Percentiles rank a stretch among this genome's conserved stretches.
phyloP scores from a whole-genome alignment of 2,797 vertebrate species.

The Phoxinus dragarum region DNA sequence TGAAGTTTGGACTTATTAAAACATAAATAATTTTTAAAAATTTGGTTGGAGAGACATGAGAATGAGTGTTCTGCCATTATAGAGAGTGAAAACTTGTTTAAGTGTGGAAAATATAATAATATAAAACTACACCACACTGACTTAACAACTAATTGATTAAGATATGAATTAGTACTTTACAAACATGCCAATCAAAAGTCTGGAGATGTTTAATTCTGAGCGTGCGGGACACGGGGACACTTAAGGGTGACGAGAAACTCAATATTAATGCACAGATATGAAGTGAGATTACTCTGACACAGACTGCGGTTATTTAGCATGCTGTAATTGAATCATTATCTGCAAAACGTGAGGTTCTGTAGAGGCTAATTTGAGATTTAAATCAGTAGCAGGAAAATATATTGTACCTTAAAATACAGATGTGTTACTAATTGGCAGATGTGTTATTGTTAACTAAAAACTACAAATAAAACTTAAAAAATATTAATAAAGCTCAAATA shows the following conservation, averaged over 20 bases:
- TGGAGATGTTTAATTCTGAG: conserved; percentile 6
- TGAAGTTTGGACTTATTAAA: no score
- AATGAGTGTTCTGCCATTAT: background rate
- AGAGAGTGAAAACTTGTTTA: background rate
- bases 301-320: background rate
- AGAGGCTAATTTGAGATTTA: background rate
- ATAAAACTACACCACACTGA: conserved; percentile 70
- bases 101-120: conserved; percentile 54
- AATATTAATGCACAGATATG: background rate
- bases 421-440: no score
- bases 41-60: background rate
- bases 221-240: conserved; percentile 12
- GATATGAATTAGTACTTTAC: conserved; percentile 72
- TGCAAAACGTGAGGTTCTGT: background rate
- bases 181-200: conserved; percentile 75
- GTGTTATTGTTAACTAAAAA: background rate
- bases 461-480: background rate
- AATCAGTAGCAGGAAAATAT: background rate
- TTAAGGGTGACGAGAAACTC: conserved; percentile 36
- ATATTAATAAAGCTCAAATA: background rate
- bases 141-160: conserved; percentile 80
- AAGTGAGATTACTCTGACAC: background rate
- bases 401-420: background rate
- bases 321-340: conserved; percentile 12
- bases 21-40: no score